Evolutionary conservation across 2,888 invertebrate species (phyloP), one percentile per base, ranked within the genome.

Genomic region (Macaria liturata): DNA sequence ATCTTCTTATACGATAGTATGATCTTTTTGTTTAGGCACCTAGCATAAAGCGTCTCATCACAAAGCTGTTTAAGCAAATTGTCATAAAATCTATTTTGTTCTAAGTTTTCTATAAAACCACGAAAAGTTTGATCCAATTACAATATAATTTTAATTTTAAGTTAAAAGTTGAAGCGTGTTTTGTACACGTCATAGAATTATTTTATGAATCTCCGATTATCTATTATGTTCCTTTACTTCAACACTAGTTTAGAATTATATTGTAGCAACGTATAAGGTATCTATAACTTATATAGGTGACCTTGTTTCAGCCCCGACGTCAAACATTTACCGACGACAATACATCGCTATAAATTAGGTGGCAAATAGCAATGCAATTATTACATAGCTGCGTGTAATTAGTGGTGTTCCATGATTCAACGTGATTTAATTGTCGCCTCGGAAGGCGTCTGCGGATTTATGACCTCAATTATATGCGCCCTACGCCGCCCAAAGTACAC

Each of bases 401-500:
- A 85, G 84, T 78, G 70, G 75, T 75, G 78, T 75, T 79, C 80
- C 80, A 78, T 83, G 87, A 88, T 81, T 83, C 78, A 81, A 73
- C 74, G 75, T 79, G 80, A 84, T 91, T 89, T 90, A 88, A 90
- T 88, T 87, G 89, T 83, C 84, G 82, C 83, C 78, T 80, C 77
- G 59, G 67, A 78, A 69, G 72, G 68, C 69, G 75, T 72, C 74
- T 70, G 46, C 62, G 78, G 83, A 91, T 89, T 91, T 90, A 90
- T 89, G 77, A 78, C 82, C 75, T 78, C 86, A 88, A 91, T 90
- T 91, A 90, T 82, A 84, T 59, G 52, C 54, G 58, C 51, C 54
- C 46, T 43, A 80, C 83, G 80, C 71, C 75, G 67, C 75, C 65
- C 74, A 65, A 70, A 68, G 71, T 78, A 76, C 80, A 82, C 82